phyloP scores from a whole-genome alignment of 2,888 invertebrate genomes.

The Dryococelus australis region DNA sequence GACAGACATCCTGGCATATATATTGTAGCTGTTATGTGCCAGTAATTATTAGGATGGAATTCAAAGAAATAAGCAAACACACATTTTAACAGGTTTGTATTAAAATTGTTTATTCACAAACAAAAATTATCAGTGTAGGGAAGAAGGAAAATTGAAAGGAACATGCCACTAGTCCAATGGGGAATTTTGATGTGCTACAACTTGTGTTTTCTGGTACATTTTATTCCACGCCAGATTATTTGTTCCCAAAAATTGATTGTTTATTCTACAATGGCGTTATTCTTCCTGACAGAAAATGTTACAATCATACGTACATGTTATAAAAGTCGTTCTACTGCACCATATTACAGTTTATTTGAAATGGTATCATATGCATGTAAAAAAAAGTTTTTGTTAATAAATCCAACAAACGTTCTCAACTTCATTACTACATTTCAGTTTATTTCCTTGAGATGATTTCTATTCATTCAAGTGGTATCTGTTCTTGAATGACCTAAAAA shows the following conservation, averaged over 20 bases:
- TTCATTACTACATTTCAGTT: background rate
- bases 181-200: background rate
- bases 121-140: background rate
- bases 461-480: slow-evolving; percentile 51
- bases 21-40: too few relatives aligned
- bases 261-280: background rate
- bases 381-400: background rate
- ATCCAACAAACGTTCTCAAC: background rate
- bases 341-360: background rate
- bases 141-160: background rate
- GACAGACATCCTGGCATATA: too few relatives aligned
- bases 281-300: background rate
- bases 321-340: background rate
- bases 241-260: background rate
- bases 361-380: background rate
- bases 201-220: background rate
- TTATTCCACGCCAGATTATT: background rate
- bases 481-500: slow-evolving; percentile 51
- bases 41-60: too few relatives aligned
- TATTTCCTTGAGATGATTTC: background rate
- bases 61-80: too few relatives aligned
- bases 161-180: background rate
- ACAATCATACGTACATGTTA: background rate
- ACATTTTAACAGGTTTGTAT: background rate
- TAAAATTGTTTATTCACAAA: background rate